phyloP scores from a whole-genome alignment of 2,888 invertebrate species.

The Liopterus haemorrhoidalis region DNA sequence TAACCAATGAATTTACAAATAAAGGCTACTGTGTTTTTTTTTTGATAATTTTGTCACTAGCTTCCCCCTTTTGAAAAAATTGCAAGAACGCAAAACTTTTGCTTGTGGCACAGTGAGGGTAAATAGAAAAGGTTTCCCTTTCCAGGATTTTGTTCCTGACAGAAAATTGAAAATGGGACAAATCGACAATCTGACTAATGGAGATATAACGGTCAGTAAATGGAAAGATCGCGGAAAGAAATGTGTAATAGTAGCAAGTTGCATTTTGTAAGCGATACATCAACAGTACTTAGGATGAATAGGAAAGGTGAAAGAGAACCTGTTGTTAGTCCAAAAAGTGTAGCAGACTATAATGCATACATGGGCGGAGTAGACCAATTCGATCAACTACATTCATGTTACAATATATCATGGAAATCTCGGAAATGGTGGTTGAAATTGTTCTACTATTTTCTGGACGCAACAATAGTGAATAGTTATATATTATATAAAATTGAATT shows the following conservation, averaged over 20 bases:
- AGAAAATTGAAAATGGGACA: slow-evolving; percentile 31
- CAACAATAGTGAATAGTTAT: slow-evolving; percentile 33
- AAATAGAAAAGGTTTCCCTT: slow-evolving; percentile 34
- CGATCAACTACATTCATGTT: slow-evolving; percentile 33
- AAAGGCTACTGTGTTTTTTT: slow-evolving; percentile 29
- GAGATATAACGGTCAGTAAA: slow-evolving; percentile 33
- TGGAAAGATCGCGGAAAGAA: slow-evolving; percentile 37
- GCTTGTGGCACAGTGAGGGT: slow-evolving; percentile 36
- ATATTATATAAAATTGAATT: no score
- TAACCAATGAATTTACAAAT: slow-evolving; percentile 24
- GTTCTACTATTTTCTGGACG: slow-evolving; percentile 36
- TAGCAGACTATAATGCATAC: slow-evolving; percentile 34
- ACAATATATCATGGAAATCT: slow-evolving; percentile 33
- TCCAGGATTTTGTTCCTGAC: slow-evolving; percentile 30
- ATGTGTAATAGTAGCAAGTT: slow-evolving; percentile 30
- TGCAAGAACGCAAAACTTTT: slow-evolving; percentile 29
- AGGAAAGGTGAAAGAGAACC: slow-evolving; percentile 30
- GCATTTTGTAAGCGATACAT: slow-evolving; percentile 27
- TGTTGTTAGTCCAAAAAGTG: slow-evolving; percentile 31
- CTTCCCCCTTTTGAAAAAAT: slow-evolving; percentile 31
- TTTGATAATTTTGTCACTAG: slow-evolving; percentile 36
- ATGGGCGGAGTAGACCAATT: slow-evolving; percentile 37
- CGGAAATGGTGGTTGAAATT: slow-evolving; percentile 36
- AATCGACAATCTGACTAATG: slow-evolving; percentile 29
- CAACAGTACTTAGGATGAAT: slow-evolving; percentile 30